Percentiles rank a stretch among this genome's conserved stretches.
Evolutionary conservation across 2,888 invertebrate species (phyloP).

Genomic region (Eledona agricola): DNA sequence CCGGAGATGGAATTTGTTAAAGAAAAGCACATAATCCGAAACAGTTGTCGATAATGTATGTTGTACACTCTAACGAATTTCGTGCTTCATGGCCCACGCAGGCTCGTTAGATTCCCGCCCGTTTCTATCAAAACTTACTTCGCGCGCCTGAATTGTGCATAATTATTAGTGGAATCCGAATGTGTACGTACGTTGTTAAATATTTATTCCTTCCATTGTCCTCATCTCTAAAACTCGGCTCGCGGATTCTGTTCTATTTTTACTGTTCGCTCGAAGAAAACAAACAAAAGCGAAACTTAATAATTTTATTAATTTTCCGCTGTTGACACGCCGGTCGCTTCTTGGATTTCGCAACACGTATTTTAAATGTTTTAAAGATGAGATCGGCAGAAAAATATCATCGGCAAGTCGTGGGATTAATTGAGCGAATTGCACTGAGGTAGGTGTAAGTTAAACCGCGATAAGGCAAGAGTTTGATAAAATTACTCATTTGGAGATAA

Average conservation of each 20-base stretch:
- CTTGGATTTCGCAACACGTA: too few relatives aligned
- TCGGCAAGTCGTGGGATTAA: not conserved
- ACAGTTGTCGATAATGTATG: too few relatives aligned
- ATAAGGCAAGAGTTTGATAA: constrained; percentile 16
- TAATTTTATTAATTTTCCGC: too few relatives aligned
- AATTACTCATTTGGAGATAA: constrained; percentile 31
- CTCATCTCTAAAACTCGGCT: constrained; percentile 9
- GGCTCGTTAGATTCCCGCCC: constrained; percentile 26
- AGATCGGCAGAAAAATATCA: constrained; percentile 3
- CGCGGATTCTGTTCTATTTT: constrained; percentile 5
- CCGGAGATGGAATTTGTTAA: too few relatives aligned
- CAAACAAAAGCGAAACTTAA: too few relatives aligned
- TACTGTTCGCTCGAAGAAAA: too few relatives aligned
- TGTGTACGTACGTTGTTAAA: constrained; percentile 35
- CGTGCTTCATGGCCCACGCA: too few relatives aligned
- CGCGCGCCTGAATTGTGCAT: constrained; percentile 35
- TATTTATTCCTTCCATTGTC: constrained; percentile 33
- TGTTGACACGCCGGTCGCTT: too few relatives aligned
- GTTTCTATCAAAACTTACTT: constrained; percentile 38
- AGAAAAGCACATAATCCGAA: too few relatives aligned
- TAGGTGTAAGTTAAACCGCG: constrained; percentile 4
- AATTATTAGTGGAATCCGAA: constrained; percentile 36
- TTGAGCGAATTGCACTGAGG: constrained; percentile 7
- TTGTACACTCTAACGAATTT: too few relatives aligned
- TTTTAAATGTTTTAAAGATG: too few relatives aligned